Evolutionary conservation across 2,113 vertebrate genomes (phyloP).

Genomic region (Phaetusa simplex): DNA sequence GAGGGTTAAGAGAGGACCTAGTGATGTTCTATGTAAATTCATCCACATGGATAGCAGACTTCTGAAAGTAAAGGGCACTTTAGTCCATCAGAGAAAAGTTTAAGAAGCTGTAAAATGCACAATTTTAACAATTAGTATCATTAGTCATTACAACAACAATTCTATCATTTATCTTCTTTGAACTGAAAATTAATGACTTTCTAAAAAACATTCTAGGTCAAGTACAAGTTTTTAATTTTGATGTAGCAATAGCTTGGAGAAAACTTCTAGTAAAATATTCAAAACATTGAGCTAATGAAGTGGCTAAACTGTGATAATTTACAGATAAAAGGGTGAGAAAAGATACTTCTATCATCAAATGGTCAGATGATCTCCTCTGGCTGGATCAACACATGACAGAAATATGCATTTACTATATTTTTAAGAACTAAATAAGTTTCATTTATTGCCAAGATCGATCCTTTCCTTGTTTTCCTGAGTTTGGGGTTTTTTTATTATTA

Average conservation of each 20-base stretch:
- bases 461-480: background rate
- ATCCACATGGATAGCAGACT: background rate
- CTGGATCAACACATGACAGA: background rate
- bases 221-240: constrained; percentile 7
- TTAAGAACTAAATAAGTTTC: background rate
- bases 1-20: background rate
- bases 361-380: background rate
- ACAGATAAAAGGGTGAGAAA: background rate
- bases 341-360: background rate
- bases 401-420: background rate
- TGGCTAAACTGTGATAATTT: background rate
- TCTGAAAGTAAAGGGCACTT: background rate
- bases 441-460: background rate
- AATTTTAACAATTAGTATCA: background rate
- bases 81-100: background rate
- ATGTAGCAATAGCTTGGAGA: background rate
- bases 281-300: constrained; percentile 11
- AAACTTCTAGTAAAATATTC: constrained; percentile 11
- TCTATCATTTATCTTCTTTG: background rate
- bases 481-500: rapidly evolving
- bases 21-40: background rate
- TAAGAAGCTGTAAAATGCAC: background rate
- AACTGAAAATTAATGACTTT: constrained; percentile 21
- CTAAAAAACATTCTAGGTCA: background rate
- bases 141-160: background rate